A percentile compares a stretch with the other conserved stretches of the same genome.
These are phyloP conservation scores for Zaprionus africanus DNA, from an alignment of 1,140 invertebrate genomes.

Conservation along the genomic window DNA sequence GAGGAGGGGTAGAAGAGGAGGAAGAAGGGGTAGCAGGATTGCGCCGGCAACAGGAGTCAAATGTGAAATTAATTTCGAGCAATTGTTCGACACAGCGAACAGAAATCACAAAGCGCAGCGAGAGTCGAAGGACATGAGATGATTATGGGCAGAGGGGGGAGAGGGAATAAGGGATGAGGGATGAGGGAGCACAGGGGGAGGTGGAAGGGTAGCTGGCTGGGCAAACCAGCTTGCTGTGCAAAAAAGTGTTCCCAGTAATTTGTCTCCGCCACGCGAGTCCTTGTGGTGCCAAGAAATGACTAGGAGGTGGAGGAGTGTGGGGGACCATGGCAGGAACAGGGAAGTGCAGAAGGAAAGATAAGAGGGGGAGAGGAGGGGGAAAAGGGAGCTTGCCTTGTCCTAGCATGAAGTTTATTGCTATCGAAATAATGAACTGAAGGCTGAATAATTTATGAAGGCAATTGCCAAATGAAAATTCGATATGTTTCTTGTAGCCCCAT, in stretches of 20 bases:
- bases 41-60: slow-evolving; percentile 59
- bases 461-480: slow-evolving; percentile 60
- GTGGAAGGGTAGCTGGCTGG: slow-evolving; percentile 16
- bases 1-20: not conserved
- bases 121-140: not conserved
- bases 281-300: not conserved
- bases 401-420: slow-evolving; percentile 56
- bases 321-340: not conserved
- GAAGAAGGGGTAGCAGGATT: not conserved
- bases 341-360: no score
- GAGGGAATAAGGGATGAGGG: not conserved
- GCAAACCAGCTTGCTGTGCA: slow-evolving; percentile 54
- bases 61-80: slow-evolving; percentile 67
- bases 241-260: slow-evolving; percentile 55
- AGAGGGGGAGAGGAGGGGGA: not conserved
- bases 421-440: slow-evolving; percentile 64
- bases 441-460: slow-evolving; percentile 63
- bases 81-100: slow-evolving; percentile 61
- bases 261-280: slow-evolving; percentile 46
- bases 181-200: not conserved
- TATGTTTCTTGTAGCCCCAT: slow-evolving; percentile 10
- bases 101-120: slow-evolving; percentile 50
- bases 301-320: no score
- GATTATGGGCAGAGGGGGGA: not conserved
- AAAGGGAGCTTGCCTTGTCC: not conserved